Evolutionary conservation across 2,113 vertebrate genomes (phyloP).

Genomic region (Perca flavescens): DNA sequence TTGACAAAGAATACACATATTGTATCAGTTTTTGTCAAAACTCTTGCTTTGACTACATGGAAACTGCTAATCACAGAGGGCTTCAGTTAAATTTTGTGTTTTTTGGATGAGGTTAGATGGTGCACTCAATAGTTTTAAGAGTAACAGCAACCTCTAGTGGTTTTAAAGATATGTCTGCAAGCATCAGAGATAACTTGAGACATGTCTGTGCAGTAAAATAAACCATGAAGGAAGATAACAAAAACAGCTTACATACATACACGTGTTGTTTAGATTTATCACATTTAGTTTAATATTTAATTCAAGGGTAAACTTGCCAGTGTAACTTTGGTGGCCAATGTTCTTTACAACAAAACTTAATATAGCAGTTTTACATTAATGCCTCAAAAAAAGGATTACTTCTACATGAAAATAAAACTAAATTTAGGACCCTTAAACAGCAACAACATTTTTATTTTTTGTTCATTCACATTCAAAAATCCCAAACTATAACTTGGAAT

Average conservation of each 20-base stretch:
- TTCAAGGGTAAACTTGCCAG: neutral
- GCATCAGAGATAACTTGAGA: neutral
- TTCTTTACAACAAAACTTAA: conserved; percentile 18
- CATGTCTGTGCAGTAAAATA: too few relatives aligned
- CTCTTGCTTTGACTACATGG: too few relatives aligned
- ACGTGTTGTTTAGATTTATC: neutral
- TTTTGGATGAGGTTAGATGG: neutral
- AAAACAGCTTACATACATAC: neutral
- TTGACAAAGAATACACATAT: too few relatives aligned
- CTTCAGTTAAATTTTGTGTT: neutral
- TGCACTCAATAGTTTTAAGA: neutral
- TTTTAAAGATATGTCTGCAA: neutral
- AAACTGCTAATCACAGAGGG: neutral
- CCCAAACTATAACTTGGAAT: conserved; percentile 19
- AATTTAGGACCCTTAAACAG: conserved; percentile 3
- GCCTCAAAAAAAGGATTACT: neutral
- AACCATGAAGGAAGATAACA: neutral
- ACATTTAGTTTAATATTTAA: neutral
- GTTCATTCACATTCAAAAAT: conserved; percentile 33
- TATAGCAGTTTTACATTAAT: neutral
- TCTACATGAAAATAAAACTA: neutral
- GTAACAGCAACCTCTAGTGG: conserved; percentile 6
- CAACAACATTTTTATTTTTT: conserved; percentile 27
- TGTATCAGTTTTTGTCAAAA: too few relatives aligned
- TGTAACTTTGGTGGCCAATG: conserved; percentile 20